phyloP scores from a whole-genome alignment of 1,140 invertebrate genomes.

The Maconellicoccus hirsutus region DNA sequence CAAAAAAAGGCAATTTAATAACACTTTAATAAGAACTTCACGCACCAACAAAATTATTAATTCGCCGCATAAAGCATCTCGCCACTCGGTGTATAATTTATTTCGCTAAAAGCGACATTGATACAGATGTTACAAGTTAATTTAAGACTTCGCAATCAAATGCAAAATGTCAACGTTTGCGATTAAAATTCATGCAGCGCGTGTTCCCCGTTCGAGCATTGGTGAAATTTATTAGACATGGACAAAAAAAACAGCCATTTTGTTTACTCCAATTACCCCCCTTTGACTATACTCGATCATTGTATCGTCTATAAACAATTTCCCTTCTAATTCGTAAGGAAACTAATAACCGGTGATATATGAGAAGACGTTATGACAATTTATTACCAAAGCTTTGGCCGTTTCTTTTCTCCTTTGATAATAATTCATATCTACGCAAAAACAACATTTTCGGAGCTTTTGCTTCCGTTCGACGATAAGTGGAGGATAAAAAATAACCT shows the following conservation, averaged over 20 bases:
- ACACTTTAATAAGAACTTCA: not conserved
- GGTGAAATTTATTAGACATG: no score
- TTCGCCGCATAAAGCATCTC: not conserved
- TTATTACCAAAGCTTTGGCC: not conserved
- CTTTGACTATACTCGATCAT: not conserved
- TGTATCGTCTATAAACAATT: not conserved
- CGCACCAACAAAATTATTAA: not conserved
- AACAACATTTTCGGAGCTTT: not conserved
- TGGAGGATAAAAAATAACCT: no score
- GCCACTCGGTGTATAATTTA: not conserved
- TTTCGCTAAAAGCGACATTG: not conserved
- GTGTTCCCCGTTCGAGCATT: no score
- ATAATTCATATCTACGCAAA: not conserved
- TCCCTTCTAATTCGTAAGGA: slow-evolving; percentile 2
- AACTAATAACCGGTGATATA: slow-evolving; percentile 4
- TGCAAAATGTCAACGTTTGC: not conserved
- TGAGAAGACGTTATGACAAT: slow-evolving; percentile 4
- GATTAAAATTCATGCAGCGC: not conserved
- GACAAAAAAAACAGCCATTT: no score
- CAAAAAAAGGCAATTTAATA: slow-evolving; percentile 1
- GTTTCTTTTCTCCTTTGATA: not conserved
- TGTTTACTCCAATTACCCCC: not conserved
- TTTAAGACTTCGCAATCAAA: not conserved
- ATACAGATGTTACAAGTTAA: slow-evolving; percentile 9
- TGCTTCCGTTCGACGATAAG: not conserved